phyloP scores from a whole-genome alignment of 2,888 invertebrate genomes.

The Cephus spinipes region DNA sequence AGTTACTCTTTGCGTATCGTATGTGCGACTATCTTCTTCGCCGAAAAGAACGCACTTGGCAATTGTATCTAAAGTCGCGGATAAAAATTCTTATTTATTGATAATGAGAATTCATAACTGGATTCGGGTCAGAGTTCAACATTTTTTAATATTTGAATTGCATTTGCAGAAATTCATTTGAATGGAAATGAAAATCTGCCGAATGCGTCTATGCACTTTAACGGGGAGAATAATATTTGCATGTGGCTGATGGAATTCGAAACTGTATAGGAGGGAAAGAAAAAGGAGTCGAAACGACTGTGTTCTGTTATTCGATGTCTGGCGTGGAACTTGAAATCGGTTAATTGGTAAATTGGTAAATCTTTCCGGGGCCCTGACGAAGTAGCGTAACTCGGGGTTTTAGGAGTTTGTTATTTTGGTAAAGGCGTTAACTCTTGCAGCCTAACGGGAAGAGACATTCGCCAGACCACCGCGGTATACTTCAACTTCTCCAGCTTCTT shows the following conservation, averaged over 20 bases:
- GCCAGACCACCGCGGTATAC: constrained; percentile 57
- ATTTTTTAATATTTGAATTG: neutral
- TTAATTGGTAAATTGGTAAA: constrained; percentile 17
- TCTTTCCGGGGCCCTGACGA: constrained; percentile 22
- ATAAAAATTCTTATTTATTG: neutral
- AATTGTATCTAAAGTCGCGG: neutral
- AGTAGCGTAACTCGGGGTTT: constrained; percentile 32
- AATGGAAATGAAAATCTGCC: neutral
- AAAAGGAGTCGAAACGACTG: constrained; percentile 10
- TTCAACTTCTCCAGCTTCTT: constrained; percentile 25
- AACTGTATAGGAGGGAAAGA: neutral
- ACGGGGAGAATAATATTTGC: constrained; percentile 23
- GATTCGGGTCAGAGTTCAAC: neutral
- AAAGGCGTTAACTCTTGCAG: constrained; percentile 49
- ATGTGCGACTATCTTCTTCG: too few relatives aligned
- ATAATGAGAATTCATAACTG: neutral
- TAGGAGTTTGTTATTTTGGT: constrained; percentile 51
- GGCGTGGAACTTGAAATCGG: neutral
- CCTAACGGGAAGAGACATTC: constrained; percentile 59
- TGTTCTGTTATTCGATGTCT: constrained; percentile 18
- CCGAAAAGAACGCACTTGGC: neutral
- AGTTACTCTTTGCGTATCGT: neutral
- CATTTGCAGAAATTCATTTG: neutral
- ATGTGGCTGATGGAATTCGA: neutral
- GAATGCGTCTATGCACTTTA: constrained; percentile 14